Evolutionary conservation across 2,797 vertebrate species (phyloP).

Genomic region (Antennarius maculatus): DNA sequence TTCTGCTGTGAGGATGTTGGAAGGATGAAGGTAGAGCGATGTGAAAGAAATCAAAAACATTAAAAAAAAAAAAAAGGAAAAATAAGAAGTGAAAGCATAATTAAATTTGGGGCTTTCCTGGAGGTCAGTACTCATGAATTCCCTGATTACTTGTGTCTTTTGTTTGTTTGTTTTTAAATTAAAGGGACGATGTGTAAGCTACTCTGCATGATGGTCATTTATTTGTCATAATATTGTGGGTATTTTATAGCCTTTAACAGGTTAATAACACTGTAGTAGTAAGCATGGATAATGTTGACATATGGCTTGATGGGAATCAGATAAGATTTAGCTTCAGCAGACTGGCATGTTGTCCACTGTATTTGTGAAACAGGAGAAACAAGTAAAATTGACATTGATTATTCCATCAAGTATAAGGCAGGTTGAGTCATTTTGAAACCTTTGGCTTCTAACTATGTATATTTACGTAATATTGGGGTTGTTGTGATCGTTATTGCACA

Average conservation of each 20-base stretch:
- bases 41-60: conserved; percentile 55
- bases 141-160: conserved; percentile 76
- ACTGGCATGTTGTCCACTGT: too few relatives aligned
- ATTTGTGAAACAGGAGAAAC: too few relatives aligned
- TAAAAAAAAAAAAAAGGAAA: conserved; percentile 59
- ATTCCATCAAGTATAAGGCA: too few relatives aligned
- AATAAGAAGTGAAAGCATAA: background rate
- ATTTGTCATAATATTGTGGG: conserved; percentile 16
- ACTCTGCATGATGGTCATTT: conserved; percentile 57
- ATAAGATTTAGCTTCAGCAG: too few relatives aligned
- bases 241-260: background rate
- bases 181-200: conserved; percentile 61
- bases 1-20: conserved; percentile 34
- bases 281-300: background rate
- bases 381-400: too few relatives aligned
- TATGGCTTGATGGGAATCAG: background rate
- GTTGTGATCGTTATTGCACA: too few relatives aligned
- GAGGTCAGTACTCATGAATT: conserved; percentile 36
- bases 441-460: too few relatives aligned
- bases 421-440: too few relatives aligned
- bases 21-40: conserved; percentile 42
- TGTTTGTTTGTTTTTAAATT: conserved; percentile 73
- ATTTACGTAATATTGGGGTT: too few relatives aligned
- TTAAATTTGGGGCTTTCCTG: conserved; percentile 51
- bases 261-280: too few relatives aligned